A percentile compares a stretch with the other conserved stretches of the same genome.
phyloP scores from a whole-genome alignment of 2,888 invertebrate species.

The Thecocarcelia acutangulata region DNA sequence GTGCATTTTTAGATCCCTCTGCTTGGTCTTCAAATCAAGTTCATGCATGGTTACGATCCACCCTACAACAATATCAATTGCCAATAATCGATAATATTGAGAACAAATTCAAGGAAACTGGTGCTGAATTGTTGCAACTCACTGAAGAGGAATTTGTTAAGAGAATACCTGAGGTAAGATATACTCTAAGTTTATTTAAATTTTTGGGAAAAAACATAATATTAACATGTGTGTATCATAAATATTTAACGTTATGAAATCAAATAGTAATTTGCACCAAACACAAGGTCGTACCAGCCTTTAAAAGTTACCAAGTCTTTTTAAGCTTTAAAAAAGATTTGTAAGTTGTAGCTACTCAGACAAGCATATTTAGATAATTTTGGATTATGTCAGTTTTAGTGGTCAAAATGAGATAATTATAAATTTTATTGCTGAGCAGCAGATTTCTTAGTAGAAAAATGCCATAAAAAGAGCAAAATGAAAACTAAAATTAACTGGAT shows the following conservation, averaged over 20 bases:
- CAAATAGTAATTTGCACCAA: too few species aligned
- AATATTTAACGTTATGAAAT: too few species aligned
- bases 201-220: background rate
- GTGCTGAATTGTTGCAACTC: slow-evolving; percentile 88
- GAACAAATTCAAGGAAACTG: slow-evolving; percentile 91
- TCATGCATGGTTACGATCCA: slow-evolving; percentile 94
- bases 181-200: background rate
- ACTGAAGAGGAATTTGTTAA: slow-evolving; percentile 93
- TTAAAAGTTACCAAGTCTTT: slow-evolving; percentile 13
- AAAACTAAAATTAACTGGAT: slow-evolving; percentile 46
- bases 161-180: slow-evolving; percentile 89
- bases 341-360: background rate
- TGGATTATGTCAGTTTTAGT: background rate
- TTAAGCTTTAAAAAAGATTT: background rate
- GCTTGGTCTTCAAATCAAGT: slow-evolving; percentile 93
- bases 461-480: background rate
- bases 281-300: slow-evolving; percentile 59
- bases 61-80: slow-evolving; percentile 89
- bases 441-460: slow-evolving; percentile 3
- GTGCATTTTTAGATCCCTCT: slow-evolving; percentile 88
- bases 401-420: background rate
- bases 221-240: too few species aligned
- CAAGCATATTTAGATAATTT: too few species aligned
- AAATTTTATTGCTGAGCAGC: background rate
- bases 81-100: slow-evolving; percentile 88